Conservation (phyloP, 2,113 vertebrate genomes). For the Callaeas wilsoni region DNA sequence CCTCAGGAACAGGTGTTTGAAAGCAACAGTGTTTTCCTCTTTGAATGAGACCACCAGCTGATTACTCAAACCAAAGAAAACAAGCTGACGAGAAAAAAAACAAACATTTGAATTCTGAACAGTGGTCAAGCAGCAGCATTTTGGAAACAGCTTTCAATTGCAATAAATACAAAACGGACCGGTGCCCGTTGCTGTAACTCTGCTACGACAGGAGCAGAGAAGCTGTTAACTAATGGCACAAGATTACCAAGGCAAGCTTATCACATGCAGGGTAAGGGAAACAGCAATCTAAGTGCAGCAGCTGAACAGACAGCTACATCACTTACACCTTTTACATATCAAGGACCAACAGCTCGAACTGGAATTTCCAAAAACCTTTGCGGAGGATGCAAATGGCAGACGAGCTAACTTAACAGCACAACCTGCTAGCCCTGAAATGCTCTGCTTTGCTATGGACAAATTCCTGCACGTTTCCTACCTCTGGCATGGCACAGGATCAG, state of each 20-base stretch:
- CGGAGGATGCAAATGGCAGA: background rate
- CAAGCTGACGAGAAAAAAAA: slow-evolving; percentile 74
- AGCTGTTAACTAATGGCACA: background rate
- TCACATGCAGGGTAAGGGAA: background rate
- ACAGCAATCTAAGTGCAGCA: background rate
- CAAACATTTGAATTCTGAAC: background rate
- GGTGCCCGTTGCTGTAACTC: background rate
- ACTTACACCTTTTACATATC: background rate
- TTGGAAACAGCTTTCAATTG: background rate
- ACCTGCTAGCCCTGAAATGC: background rate
- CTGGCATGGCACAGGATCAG: background rate
- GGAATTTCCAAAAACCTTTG: background rate
- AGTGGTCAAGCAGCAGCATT: background rate
- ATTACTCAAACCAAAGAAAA: slow-evolving; percentile 93
- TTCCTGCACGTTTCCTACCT: background rate
- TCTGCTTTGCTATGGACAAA: background rate
- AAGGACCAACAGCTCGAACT: background rate
- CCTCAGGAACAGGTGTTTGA: slow-evolving; percentile 92
- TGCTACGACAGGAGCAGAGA: background rate
- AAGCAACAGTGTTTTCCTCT: slow-evolving; percentile 86
- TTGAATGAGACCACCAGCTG: slow-evolving; percentile 94
- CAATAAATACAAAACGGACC: background rate
- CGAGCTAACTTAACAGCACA: background rate
- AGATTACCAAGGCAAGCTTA: background rate
- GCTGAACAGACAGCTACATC: background rate